Base-by-base conservation (phyloP, 2,888 invertebrate species). In the Tryphoninae sp. region DNA sequence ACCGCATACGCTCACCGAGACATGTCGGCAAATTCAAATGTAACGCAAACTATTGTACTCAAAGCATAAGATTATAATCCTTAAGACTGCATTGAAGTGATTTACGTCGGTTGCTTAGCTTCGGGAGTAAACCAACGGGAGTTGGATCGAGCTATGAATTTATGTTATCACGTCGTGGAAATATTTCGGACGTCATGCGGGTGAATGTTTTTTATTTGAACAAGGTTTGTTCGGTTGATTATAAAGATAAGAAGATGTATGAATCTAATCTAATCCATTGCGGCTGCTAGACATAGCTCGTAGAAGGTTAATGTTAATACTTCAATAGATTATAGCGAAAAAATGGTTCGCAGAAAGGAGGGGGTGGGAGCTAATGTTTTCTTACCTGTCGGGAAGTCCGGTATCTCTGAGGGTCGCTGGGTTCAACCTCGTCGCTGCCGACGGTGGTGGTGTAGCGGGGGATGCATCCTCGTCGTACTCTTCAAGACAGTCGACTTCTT, bases 401-500 rank as follows among this genome's bases (percentile, higher is more conserved):
- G 90, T 90, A 78, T 92, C 92, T 84, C 91, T 90, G 55, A 91
- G 85, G 75, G 89, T 89, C 75, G 89, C 85, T 22, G 91, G 90
- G 84, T 91, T 92, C 78, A 92, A 85, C 87, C 89, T 88, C 74
- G 89, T 86, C 19, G 89, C 86, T 19, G 88, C 88, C 59, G 90
- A 89, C 22, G 91, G 88, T 33, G 89, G 89, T 16, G 89, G 86
- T 64, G 89, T 87, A 61, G 89, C 87, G 42, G 88, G 86, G 71
- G 90, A 90, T 53, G 90, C 90, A 45, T 90, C 91, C 71, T 91
- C 92, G 62, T 92, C 92, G 62, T 90, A 91, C 62, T 92, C 92
- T 78, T 90, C 91, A 83, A 91, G 90, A 75, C 89, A 92, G 71
- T 94, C 93, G 85, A 92, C 92, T 82, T 93, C 93, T 87, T 92